These are phyloP conservation scores for Mustela lutreola DNA, from an alignment of 2,113 vertebrate species.

Conservation along the genomic window DNA sequence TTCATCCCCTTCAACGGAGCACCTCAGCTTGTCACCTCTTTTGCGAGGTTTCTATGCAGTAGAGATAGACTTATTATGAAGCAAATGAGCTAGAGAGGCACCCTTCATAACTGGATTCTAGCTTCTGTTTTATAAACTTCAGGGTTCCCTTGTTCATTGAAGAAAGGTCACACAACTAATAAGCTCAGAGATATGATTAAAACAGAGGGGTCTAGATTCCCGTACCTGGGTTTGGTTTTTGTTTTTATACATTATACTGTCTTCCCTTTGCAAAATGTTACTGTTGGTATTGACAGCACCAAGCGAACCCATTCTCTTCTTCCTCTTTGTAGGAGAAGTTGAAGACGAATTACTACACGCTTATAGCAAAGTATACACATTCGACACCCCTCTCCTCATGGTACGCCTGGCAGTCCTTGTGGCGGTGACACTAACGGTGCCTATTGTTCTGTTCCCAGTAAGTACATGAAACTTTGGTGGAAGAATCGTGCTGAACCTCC, in stretches of 20 bases:
- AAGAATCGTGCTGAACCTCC: neutral
- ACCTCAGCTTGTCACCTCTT: neutral
- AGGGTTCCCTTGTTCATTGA: neutral
- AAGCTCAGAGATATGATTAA: neutral
- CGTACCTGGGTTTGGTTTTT: neutral
- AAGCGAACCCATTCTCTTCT: conserved; percentile 14
- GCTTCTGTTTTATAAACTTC: neutral
- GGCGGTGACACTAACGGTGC: conserved; percentile 96
- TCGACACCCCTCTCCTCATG: conserved; percentile 92
- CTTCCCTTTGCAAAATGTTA: neutral
- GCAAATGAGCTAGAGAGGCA: neutral
- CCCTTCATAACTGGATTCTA: neutral
- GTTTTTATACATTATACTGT: neutral
- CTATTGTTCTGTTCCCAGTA: conserved; percentile 98
- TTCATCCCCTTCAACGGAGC: neutral
- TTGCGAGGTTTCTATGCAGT: neutral
- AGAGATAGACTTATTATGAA: neutral
- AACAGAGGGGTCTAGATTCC: neutral
- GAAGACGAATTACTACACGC: conserved; percentile 98
- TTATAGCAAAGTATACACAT: conserved; percentile 96
- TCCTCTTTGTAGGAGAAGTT: conserved; percentile 90
- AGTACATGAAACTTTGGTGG: conserved; percentile 84
- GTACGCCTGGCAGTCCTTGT: conserved; percentile 97
- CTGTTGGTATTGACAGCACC: neutral
- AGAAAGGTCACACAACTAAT: neutral